Evolutionary conservation across 2,797 vertebrate genomes (phyloP).

Genomic region (Hylomyscus alleni): DNA sequence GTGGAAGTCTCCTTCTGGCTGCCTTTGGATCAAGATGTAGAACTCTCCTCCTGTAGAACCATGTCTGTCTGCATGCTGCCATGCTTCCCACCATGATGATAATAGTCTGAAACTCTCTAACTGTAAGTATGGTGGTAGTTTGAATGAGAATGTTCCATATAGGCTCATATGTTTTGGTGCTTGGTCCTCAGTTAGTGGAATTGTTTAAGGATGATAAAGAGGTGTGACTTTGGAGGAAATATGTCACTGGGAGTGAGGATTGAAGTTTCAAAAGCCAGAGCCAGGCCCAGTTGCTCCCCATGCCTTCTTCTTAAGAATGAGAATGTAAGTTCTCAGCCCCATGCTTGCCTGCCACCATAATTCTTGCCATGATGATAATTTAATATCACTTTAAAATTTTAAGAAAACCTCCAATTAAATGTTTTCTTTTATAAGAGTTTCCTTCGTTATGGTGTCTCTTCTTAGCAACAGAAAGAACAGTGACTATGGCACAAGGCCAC

Average conservation of each 20-base stretch:
- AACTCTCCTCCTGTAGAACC: no score
- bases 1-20: no score
- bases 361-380: background rate
- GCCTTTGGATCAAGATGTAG: no score
- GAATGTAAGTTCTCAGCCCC: background rate
- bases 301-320: background rate
- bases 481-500: background rate
- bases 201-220: no score
- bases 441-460: background rate
- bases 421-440: background rate
- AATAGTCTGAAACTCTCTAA: no score
- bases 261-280: background rate
- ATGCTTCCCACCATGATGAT: no score
- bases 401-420: no score
- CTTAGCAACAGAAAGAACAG: background rate
- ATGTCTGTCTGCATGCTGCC: no score
- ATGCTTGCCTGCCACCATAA: background rate
- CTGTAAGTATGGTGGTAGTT: background rate
- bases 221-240: background rate
- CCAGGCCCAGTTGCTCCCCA: background rate
- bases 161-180: background rate
- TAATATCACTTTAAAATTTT: background rate
- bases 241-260: background rate
- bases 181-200: no score
- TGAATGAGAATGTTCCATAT: background rate